phyloP scores from a whole-genome alignment of 2,888 invertebrate genomes.

The Microctonus brassicae region DNA sequence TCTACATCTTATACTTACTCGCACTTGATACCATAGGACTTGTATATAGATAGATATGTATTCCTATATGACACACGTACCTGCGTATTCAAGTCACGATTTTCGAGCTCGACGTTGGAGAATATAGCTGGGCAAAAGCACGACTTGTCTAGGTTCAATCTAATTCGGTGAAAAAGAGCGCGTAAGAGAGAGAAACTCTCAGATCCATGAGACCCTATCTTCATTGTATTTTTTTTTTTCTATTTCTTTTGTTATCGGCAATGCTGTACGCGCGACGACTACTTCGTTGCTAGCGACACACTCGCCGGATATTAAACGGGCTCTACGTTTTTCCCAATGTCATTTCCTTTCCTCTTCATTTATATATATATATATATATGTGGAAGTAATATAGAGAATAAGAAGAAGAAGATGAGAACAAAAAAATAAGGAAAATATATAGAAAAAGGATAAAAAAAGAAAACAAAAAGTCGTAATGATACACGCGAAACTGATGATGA shows the following conservation, averaged over 20 bases:
- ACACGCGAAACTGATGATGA: not conserved
- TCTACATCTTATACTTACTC: conserved; percentile 6
- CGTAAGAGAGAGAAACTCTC: not conserved
- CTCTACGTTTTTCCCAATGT: conserved; percentile 18
- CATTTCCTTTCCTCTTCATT: conserved; percentile 26
- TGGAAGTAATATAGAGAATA: not conserved
- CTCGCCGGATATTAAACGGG: conserved; percentile 37
- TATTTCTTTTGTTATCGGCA: conserved; percentile 23
- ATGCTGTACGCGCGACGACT: not conserved
- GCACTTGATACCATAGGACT: not conserved
- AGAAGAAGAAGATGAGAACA: not conserved
- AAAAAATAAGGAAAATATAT: conserved; percentile 5
- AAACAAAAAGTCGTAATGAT: conserved; percentile 19
- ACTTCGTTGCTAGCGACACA: conserved; percentile 15
- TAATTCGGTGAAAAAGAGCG: conserved; percentile 21
- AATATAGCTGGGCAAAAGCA: conserved; percentile 35
- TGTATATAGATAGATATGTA: not conserved
- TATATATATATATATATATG: not conserved
- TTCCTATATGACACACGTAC: conserved; percentile 21
- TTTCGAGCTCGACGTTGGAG: conserved; percentile 36
- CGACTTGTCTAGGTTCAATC: conserved; percentile 25
- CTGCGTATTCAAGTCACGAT: conserved; percentile 53
- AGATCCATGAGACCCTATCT: not conserved
- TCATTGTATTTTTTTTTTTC: not conserved
- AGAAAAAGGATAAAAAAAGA: not conserved